A percentile compares a stretch with the other conserved stretches of the same genome.
phyloP scores from a whole-genome alignment of 2,113 vertebrate genomes.

The Trichomycterus rosablanca region DNA sequence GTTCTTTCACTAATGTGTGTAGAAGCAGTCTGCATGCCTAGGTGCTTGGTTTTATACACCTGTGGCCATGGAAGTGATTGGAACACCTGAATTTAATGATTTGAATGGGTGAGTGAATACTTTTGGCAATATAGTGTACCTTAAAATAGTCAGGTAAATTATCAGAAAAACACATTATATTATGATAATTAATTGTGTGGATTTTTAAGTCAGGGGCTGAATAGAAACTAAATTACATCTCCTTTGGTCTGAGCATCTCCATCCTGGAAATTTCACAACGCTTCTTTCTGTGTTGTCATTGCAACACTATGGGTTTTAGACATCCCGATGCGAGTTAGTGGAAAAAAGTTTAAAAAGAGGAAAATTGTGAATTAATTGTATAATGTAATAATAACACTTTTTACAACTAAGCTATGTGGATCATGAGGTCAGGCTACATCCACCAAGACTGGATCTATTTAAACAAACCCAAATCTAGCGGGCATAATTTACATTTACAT shows the following conservation, averaged over 20 bases:
- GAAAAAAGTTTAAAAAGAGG: constrained; percentile 19
- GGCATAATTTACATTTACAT: no score
- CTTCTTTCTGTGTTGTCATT: constrained; percentile 24
- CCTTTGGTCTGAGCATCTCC: not conserved
- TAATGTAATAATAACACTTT: not conserved
- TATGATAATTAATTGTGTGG: no score
- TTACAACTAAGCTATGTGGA: not conserved
- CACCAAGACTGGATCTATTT: not conserved
- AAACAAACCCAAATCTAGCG: not conserved
- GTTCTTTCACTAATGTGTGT: no score
- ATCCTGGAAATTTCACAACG: constrained; percentile 3
- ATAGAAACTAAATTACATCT: constrained; percentile 4
- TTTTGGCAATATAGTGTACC: no score
- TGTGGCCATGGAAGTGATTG: no score
- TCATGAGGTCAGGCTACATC: not conserved
- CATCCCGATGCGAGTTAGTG: constrained; percentile 18
- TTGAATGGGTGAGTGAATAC: no score
- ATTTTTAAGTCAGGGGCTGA: no score
- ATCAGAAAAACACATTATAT: no score
- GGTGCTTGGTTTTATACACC: no score
- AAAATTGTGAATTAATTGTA: not conserved
- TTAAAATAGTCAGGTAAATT: no score
- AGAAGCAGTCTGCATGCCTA: no score
- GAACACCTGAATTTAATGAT: no score
- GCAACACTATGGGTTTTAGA: constrained; percentile 4